Percentiles rank a stretch among this genome's conserved stretches.
phyloP scores from a whole-genome alignment of 2,113 vertebrate genomes.

The Morone chrysops region DNA sequence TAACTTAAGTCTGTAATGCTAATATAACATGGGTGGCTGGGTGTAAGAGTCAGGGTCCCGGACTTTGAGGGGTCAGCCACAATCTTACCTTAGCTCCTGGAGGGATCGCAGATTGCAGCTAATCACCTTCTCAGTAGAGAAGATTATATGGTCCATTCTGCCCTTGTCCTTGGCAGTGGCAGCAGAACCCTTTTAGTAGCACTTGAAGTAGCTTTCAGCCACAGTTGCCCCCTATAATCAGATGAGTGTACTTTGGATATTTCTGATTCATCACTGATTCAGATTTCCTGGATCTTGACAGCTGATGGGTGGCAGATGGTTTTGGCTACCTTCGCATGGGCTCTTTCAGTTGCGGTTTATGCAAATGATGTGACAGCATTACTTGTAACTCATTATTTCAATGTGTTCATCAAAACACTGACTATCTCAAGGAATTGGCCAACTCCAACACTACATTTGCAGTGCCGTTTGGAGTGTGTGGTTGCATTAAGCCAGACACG shows the following conservation, averaged over 20 bases:
- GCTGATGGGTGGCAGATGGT: not conserved
- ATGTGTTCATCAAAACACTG: slow-evolving; percentile 22
- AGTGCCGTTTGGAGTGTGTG: slow-evolving; percentile 5
- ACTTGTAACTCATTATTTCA: not conserved
- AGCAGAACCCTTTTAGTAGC: not conserved
- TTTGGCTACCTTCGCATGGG: not conserved
- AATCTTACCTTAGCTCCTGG: too few species aligned
- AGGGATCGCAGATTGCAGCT: too few species aligned
- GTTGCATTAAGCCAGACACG: not conserved
- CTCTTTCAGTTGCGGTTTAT: slow-evolving; percentile 4
- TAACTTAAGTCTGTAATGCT: too few species aligned
- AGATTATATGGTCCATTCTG: too few species aligned
- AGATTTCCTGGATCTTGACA: not conserved
- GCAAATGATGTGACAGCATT: slow-evolving; percentile 17
- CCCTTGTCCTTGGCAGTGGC: too few species aligned
- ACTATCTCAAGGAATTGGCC: slow-evolving; percentile 21
- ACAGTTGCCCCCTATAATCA: not conserved
- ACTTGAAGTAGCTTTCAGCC: not conserved
- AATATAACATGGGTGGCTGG: too few species aligned
- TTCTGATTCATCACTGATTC: not conserved
- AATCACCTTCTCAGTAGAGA: too few species aligned
- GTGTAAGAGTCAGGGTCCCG: too few species aligned
- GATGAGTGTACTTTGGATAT: not conserved
- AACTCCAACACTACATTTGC: slow-evolving; percentile 6
- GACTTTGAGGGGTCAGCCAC: too few species aligned